Evolutionary conservation across 1,140 invertebrate species (phyloP).

Genomic region (Tetragnatha versicolor): DNA sequence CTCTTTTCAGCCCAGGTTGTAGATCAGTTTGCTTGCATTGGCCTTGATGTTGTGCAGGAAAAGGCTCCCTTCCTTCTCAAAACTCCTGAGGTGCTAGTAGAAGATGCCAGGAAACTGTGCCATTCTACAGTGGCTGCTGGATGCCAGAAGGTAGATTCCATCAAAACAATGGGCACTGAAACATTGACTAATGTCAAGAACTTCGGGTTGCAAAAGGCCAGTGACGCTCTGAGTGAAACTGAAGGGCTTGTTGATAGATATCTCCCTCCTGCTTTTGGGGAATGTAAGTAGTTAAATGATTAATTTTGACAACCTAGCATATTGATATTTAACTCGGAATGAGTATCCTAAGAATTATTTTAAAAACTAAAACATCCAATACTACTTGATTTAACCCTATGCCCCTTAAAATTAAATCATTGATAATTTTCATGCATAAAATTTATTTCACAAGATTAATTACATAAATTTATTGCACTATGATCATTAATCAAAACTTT

Average conservation of each 20-base stretch:
- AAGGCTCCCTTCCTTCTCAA: conserved; percentile 41
- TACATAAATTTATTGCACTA: too few relatives aligned
- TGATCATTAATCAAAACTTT: too few relatives aligned
- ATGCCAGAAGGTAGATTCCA: conserved; percentile 27
- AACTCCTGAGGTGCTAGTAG: conserved; percentile 33
- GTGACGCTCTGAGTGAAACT: conserved; percentile 32
- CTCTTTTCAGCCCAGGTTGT: conserved; percentile 23
- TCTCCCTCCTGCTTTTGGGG: conserved; percentile 46
- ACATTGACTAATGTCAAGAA: conserved; percentile 19
- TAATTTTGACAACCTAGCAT: too few relatives aligned
- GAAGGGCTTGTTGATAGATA: conserved; percentile 37
- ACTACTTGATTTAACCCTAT: too few relatives aligned
- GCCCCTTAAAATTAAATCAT: too few relatives aligned
- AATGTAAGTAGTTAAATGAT: too few relatives aligned
- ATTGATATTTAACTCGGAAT: too few relatives aligned
- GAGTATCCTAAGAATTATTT: too few relatives aligned
- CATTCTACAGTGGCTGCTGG: conserved; percentile 9
- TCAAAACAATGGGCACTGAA: conserved; percentile 39
- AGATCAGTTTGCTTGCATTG: conserved; percentile 32
- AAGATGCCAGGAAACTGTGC: conserved; percentile 37
- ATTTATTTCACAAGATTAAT: too few relatives aligned
- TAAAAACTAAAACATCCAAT: too few relatives aligned
- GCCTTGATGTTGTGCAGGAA: conserved; percentile 33
- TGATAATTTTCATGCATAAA: too few relatives aligned
- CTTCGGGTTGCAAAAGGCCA: conserved; percentile 39